Evolutionary conservation across 2,113 vertebrate species (phyloP), one percentile per base, ranked within the genome.

Genomic region (Tenrec ecaudatus): DNA sequence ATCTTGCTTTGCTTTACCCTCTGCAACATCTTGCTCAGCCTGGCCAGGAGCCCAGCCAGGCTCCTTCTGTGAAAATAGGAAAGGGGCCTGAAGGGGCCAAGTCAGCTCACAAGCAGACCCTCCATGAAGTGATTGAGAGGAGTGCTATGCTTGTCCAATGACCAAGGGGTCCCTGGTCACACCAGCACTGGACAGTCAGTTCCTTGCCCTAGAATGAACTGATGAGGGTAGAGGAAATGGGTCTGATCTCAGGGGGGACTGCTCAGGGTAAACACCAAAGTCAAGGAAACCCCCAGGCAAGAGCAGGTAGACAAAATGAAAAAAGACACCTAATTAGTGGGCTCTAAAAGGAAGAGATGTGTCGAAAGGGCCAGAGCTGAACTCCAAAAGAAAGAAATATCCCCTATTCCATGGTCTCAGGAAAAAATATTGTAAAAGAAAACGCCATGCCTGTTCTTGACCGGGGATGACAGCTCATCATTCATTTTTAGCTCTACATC

Each of bases 1-100:
- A 76, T 19, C 60, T 82, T 60, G 57, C 79, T 93, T 73, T 66
- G 60, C 68, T 92, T 17, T 82, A 66, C 89, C 33, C 36, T 22
- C 47, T 53, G 47, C 47, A 53, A 10, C 47, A 53, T 53, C 12
- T 53, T 53, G 47, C 47, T 53, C 40, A 80, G 17, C 58, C 47
- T 66, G 20, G 23, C 4, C 76, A 71, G 38, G 36, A 79, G 64
- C 58, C 57, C n/a, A 40, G 40, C 40, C 40, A 10, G 25, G 15
- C 31, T 71, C 29, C 23, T 10, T 88, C 80, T 78, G 25, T 77
- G 62, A 80, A 1, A 5, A 22, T 64, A 7, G 11, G 15, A 10
- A 7, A 71, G 57, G 36, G 29, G 1, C 36, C 29, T 71, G 76
- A 12, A 76, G 79, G 68, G 64, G 53, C 25, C 33, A 86, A 69